These are phyloP conservation scores for Uropetala carovei DNA, from an alignment of 2,888 invertebrate species.

Conservation along the genomic window DNA sequence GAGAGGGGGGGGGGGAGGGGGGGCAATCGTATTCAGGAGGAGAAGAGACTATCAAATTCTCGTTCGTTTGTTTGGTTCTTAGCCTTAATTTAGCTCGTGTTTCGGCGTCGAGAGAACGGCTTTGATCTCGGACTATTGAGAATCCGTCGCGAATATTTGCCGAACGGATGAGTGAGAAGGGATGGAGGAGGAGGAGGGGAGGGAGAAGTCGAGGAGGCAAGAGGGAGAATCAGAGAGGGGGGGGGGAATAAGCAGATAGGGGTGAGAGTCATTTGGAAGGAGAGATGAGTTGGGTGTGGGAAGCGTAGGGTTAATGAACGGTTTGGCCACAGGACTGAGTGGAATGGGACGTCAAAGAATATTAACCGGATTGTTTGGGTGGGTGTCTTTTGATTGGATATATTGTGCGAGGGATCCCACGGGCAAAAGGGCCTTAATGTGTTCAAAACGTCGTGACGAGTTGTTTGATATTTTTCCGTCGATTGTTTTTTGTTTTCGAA, in stretches of 20 bases:
- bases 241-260: not conserved
- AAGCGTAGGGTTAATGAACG: not conserved
- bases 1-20: not conserved
- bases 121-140: conserved; percentile 10
- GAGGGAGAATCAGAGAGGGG: not conserved
- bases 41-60: not conserved
- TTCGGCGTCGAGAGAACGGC: not conserved
- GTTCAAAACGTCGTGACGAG: not conserved
- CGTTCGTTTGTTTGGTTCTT: not conserved
- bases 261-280: not conserved
- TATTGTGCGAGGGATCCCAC: not conserved
- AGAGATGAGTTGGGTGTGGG: not conserved
- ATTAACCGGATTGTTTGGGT: conserved; percentile 11
- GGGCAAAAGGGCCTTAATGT: not conserved
- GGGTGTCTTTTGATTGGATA: not conserved
- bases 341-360: not conserved
- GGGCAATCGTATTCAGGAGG: no score
- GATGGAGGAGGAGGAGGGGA: not conserved
- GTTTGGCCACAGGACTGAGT: not conserved
- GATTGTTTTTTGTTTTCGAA: not conserved
- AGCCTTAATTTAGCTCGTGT: conserved; percentile 15
- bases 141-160: conserved; percentile 7
- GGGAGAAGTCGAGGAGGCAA: not conserved
- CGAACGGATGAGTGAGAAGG: not conserved
- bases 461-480: not conserved